phyloP scores from a whole-genome alignment of 1,140 invertebrate genomes.

The Aphidius ervi region DNA sequence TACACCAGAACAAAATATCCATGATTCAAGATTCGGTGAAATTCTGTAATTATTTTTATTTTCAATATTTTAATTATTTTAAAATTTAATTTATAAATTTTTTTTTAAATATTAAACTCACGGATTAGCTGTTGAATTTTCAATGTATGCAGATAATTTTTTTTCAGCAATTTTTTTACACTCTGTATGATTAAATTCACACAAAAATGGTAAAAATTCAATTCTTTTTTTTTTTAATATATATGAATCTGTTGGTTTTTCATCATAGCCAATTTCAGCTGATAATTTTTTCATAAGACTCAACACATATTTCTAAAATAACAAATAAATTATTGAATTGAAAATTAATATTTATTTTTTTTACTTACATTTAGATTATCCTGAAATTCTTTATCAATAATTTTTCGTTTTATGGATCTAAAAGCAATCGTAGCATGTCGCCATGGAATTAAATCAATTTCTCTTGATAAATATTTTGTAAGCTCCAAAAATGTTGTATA shows the following conservation, averaged over 20 bases:
- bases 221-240: constrained; percentile 14
- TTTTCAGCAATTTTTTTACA: constrained; percentile 26
- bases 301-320: constrained; percentile 27
- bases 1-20: constrained; percentile 19
- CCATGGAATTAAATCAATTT: constrained; percentile 57
- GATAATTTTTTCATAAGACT: constrained; percentile 28
- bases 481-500: constrained; percentile 56
- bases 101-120: constrained; percentile 2
- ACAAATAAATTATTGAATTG: constrained; percentile 9
- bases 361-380: constrained; percentile 13
- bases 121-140: constrained; percentile 22
- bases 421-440: constrained; percentile 13
- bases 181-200: constrained; percentile 26
- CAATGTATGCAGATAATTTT: constrained; percentile 25
- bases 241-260: constrained; percentile 18
- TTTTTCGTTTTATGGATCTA: constrained; percentile 6
- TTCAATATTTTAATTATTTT: background rate
- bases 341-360: constrained; percentile 6
- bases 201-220: constrained; percentile 27
- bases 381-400: constrained; percentile 7
- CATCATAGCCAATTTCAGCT: constrained; percentile 29
- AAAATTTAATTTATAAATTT: background rate
- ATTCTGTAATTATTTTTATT: constrained; percentile 17
- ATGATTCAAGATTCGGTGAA: constrained; percentile 16
- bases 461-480: constrained; percentile 58